Evolutionary conservation across 2,888 invertebrate species (phyloP), one percentile per base, ranked within the genome.

Genomic region (Lithophane socia): DNA sequence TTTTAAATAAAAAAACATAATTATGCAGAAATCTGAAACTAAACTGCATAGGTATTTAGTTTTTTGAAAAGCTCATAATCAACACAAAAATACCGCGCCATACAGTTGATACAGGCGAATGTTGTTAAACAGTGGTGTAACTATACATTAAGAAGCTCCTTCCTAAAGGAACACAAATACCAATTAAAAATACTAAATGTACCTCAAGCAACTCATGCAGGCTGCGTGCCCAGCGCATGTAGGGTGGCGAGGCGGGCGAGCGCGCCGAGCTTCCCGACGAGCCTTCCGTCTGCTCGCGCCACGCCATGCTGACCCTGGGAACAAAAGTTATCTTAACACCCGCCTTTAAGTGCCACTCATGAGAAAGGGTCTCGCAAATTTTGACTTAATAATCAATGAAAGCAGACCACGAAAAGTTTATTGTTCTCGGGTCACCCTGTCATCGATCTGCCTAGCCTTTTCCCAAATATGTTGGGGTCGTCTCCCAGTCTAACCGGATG

Each of bases 201-300:
- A 47, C 97, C 96, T 98, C 98, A 90, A 99, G 97, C 88, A 99
- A 97, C 92, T 98, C 97, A 93, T 98, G 98, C 91, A 99, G 97
- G 90, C 98, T 98, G 89, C 98, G 97, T 67, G 99, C 99, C 99
- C 99, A 99, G 93, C 98, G 98, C 91, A 98, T 97, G 96, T 98
- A 99, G 79, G 98, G 98, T 90, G 96, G 96, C 93, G 95, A 95
- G 93, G 95, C 93, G 93, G 96, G 95, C 92, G 97, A 96, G 90
- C 96, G 96, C 91, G 94, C 94, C 88, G 96, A 95, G 91, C 95
- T 94, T 87, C 95, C 95, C 91, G 96, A 95, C 89, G 96, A 96
- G 86, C 96, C 96, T 89, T 95, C 96, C 95, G 94, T 96, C 96
- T 95, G 96, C 93, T 94, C 95, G 93, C 95, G 96, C 95, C 95